These are phyloP conservation scores for Deilephila elpenor DNA, from an alignment of 2,888 invertebrate species.

Conservation along the genomic window DNA sequence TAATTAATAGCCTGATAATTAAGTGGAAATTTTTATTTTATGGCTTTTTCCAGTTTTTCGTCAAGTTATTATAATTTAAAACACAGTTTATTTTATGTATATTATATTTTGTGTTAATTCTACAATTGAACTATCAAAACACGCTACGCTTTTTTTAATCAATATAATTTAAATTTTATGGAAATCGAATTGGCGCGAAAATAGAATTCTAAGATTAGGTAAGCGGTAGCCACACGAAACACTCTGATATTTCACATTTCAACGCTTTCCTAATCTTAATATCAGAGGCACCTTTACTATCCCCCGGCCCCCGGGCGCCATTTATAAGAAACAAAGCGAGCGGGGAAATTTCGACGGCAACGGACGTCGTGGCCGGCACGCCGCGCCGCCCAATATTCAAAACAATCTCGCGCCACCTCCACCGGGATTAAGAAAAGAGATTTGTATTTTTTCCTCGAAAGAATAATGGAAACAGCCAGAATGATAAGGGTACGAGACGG, in stretches of 20 bases:
- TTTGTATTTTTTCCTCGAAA: slow-evolving; percentile 59
- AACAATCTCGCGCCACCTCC: slow-evolving; percentile 57
- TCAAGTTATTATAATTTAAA: no score
- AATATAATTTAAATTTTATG: no score
- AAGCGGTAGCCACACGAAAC: slow-evolving; percentile 29
- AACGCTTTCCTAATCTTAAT: slow-evolving; percentile 50
- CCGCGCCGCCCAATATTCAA: slow-evolving; percentile 57
- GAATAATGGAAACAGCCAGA: slow-evolving; percentile 56
- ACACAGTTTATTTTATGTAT: no score
- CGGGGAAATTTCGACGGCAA: slow-evolving; percentile 49
- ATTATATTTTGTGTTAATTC: no score
- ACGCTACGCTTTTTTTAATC: no score
- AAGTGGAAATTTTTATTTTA: no score
- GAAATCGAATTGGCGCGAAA: background rate
- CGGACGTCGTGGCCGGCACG: slow-evolving; percentile 36
- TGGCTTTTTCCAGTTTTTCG: no score
- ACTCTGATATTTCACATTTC: slow-evolving; percentile 38
- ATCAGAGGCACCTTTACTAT: slow-evolving; percentile 46
- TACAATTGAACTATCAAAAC: no score
- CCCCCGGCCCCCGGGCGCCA: slow-evolving; percentile 48
- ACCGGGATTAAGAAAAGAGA: slow-evolving; percentile 60
- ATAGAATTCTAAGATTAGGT: no score
- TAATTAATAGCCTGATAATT: no score
- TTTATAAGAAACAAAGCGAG: slow-evolving; percentile 54
- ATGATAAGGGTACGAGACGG: slow-evolving; percentile 49